Evolutionary conservation across 2,888 invertebrate genomes (phyloP).

Genomic region (Himalopsyche kuldschensis): DNA sequence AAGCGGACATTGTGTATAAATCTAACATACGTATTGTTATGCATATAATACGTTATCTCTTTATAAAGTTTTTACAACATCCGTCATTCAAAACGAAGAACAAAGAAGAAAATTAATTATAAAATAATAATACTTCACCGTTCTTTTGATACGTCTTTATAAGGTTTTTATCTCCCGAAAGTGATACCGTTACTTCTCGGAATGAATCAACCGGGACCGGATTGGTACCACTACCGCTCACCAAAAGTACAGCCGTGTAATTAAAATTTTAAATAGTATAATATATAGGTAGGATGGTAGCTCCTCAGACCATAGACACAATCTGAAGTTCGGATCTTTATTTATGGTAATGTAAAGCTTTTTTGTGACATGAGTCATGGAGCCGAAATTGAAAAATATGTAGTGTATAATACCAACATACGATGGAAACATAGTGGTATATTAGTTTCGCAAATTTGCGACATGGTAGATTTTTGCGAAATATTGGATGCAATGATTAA

Average conservation of each 20-base stretch:
- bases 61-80: no score
- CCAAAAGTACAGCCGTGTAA: slow-evolving; percentile 15
- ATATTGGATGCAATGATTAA: no score
- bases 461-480: no score
- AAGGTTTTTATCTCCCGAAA: neutral
- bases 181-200: slow-evolving; percentile 20
- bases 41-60: no score
- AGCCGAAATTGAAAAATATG: neutral
- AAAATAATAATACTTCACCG: no score
- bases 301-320: neutral
- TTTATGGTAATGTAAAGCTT: neutral
- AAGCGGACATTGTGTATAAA: no score
- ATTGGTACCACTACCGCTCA: slow-evolving; percentile 17
- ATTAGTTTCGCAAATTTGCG: no score
- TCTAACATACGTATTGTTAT: no score
- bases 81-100: no score
- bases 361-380: neutral
- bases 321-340: neutral
- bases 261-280: slow-evolving; percentile 25
- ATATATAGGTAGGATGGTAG: neutral
- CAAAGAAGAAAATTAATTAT: no score
- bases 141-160: neutral
- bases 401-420: neutral
- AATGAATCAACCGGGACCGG: slow-evolving; percentile 14
- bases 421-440: neutral